Conservation (phyloP, 2,113 vertebrate species). For the Steatornis caripensis region DNA sequence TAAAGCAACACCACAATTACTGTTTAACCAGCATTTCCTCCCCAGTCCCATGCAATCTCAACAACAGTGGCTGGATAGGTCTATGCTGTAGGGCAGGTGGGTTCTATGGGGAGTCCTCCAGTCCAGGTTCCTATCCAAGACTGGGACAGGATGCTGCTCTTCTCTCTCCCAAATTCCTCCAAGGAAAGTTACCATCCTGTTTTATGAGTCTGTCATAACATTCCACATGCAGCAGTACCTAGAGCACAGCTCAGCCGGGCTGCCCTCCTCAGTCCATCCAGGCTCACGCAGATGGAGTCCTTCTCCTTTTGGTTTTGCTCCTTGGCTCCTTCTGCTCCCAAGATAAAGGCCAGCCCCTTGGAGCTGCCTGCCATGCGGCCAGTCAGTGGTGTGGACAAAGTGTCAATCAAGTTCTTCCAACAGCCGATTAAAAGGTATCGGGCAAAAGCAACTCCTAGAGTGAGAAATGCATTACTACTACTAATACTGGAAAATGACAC, state of each 20-base stretch:
- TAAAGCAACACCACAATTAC: not conserved
- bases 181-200: not conserved
- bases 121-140: not conserved
- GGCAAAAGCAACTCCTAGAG: conserved; percentile 87
- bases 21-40: not conserved
- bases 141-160: not conserved
- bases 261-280: conserved; percentile 92
- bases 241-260: conserved; percentile 91
- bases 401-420: conserved; percentile 97
- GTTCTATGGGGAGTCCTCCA: not conserved
- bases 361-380: conserved; percentile 94
- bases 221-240: conserved; percentile 69
- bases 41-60: not conserved
- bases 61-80: not conserved
- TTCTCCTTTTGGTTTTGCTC: conserved; percentile 93
- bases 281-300: conserved; percentile 91
- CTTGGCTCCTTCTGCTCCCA: conserved; percentile 89
- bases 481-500: not conserved
- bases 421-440: conserved; percentile 92
- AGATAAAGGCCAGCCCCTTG: conserved; percentile 88
- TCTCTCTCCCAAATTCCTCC: not conserved
- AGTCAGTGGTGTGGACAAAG: conserved; percentile 89
- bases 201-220: not conserved
- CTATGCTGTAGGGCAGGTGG: not conserved
- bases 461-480: not conserved